Evolutionary conservation across 2,888 invertebrate species (phyloP), one percentile per base, ranked within the genome.

Genomic region (Mycalesis mineus): DNA sequence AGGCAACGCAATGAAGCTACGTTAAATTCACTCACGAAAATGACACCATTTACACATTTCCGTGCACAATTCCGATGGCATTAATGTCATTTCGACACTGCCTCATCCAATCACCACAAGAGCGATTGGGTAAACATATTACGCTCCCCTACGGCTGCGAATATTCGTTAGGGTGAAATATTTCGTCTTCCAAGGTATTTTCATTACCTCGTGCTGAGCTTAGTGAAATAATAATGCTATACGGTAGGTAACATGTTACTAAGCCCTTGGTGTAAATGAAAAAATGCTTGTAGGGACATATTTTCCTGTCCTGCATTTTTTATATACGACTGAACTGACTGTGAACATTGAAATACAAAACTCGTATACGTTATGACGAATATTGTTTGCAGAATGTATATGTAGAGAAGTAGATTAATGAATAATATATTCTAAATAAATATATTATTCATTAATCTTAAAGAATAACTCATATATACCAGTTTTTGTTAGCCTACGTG

Each of bases 101-200:
- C 42, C 52, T 52, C 52, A 52, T 33, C 52, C 52, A 52, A 52
- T 52, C 52, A 52, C 31, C 41, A 8, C 52, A 11, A 31, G 50
- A 39, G 29, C 13, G 39, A 29, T 31, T 42, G 22, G 15, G 33
- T 52, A 52, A 52, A 52, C 39, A 52, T 31, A 42, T 42, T 42
- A 47, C 33, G 9, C 47, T 15, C 15, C 14, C 17, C 33, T 6
- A 11, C 22, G 22, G 3, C 3, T 2, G 22, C 22, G 22, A 5
- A 45, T 45, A 45, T 29, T 29, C 33, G 31, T 31, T 47, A 47
- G 47, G 47, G 47, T 47, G 15, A 47, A 47, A 47, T 47, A 47
- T 33, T 33, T 33, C 47, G 11, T 31, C 47, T 47, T 47, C 14
- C 33, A 11, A 47, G 31, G 31, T 33, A 45, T 33, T 47, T 47